phyloP scores from a whole-genome alignment of 2,113 vertebrate species.

The Chascanopsetta lugubris region DNA sequence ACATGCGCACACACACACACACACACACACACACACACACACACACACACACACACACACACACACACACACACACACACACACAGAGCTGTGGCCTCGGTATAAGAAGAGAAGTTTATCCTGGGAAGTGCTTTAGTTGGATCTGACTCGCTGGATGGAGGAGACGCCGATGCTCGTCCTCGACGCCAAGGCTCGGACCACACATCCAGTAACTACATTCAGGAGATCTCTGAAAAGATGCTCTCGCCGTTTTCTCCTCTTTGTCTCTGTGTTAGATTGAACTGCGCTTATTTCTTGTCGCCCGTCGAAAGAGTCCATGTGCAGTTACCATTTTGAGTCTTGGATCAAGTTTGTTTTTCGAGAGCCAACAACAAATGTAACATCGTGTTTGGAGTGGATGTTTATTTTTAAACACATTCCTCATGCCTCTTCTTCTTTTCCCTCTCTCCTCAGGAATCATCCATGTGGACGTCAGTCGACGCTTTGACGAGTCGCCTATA shows the following conservation, averaged over 20 bases:
- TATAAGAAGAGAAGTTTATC: constrained; percentile 68
- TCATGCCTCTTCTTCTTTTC: constrained; percentile 3
- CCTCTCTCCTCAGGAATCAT: constrained; percentile 60
- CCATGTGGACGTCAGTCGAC: constrained; percentile 60
- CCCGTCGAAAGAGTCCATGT: background rate
- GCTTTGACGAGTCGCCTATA: constrained; percentile 57
- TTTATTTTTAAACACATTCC: constrained; percentile 11
- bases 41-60: constrained; percentile 27
- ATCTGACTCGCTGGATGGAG: constrained; percentile 43
- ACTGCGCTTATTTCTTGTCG: constrained; percentile 14
- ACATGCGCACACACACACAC: background rate
- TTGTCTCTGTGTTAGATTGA: constrained; percentile 31
- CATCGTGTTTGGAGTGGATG: constrained; percentile 11
- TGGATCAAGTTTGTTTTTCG: constrained; percentile 12
- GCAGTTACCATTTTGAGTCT: constrained; percentile 12
- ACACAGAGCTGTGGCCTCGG: constrained; percentile 22
- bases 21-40: constrained; percentile 6
- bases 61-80: constrained; percentile 22
- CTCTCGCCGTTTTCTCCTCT: constrained; percentile 4
- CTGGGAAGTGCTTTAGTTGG: constrained; percentile 40
- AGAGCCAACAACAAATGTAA: background rate
- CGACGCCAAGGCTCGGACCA: constrained; percentile 23
- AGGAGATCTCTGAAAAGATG: constrained; percentile 20
- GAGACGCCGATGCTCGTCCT: constrained; percentile 19
- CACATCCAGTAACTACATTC: background rate